These are phyloP conservation scores for Pseudomyrmex cubaensis DNA, from an alignment of 1,140 invertebrate genomes.

Conservation along the genomic window DNA sequence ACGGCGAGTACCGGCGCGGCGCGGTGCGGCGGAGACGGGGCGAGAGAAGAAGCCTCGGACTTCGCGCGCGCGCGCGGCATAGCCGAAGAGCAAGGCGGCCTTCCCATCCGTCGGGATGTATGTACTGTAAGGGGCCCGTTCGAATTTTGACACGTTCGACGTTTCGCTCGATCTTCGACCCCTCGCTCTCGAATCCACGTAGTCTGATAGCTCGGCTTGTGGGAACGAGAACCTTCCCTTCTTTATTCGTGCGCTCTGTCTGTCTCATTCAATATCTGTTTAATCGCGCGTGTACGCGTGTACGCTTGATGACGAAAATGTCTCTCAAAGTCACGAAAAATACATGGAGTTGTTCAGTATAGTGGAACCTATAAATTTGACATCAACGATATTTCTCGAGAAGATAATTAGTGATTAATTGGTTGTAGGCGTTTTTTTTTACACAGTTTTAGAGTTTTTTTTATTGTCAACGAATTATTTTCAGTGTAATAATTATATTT, in stretches of 20 bases:
- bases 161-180: conserved; percentile 80
- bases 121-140: conserved; percentile 74
- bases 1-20: neutral
- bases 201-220: conserved; percentile 62
- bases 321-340: neutral
- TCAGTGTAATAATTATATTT: no score
- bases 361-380: neutral
- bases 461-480: no score
- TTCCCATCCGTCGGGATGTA: conserved; percentile 59
- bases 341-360: neutral
- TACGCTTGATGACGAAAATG: conserved; percentile 26
- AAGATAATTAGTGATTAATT: no score
- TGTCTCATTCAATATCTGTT: conserved; percentile 28
- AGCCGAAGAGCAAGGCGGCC: conserved; percentile 39
- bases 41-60: conserved; percentile 63
- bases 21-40: conserved; percentile 32
- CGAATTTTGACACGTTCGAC: conserved; percentile 85
- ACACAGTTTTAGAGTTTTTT: no score
- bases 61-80: neutral
- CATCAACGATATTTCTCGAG: neutral
- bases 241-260: conserved; percentile 66
- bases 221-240: conserved; percentile 60
- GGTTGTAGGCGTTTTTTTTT: no score
- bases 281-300: conserved; percentile 57
- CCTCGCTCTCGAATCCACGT: conserved; percentile 73